A percentile compares a stretch with the other conserved stretches of the same genome.
phyloP scores from a whole-genome alignment of 2,797 vertebrate genomes.

The Distichodus sexfasciatus region DNA sequence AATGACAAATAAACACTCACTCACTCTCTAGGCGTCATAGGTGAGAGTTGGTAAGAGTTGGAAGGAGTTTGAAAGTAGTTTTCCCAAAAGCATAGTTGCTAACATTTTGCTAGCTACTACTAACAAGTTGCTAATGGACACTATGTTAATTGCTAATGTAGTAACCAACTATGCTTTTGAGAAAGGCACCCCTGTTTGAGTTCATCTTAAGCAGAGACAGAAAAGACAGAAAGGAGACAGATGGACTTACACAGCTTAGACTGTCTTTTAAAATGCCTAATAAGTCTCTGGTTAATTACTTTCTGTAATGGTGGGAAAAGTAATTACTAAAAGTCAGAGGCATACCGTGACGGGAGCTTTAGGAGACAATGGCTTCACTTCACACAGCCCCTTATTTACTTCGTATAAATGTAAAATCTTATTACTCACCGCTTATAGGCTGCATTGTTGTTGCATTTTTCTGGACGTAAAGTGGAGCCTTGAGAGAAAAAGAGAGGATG shows the following conservation, averaged over 20 bases:
- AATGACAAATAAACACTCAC: no score
- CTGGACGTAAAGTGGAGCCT: neutral
- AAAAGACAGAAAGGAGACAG: no score
- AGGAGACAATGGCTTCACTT: neutral
- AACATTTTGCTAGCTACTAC: no score
- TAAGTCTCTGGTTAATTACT: neutral
- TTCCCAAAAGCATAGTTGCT: no score
- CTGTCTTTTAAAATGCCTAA: conserved; percentile 9
- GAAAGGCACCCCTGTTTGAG: no score
- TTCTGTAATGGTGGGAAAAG: neutral
- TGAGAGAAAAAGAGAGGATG: neutral
- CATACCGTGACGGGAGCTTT: neutral
- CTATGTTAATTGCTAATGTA: no score
- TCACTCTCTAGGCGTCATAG: no score
- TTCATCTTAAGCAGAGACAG: no score
- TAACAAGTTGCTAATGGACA: no score
- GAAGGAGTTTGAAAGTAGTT: no score
- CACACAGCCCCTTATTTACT: neutral
- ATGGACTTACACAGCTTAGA: conserved; percentile 30
- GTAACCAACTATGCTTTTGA: no score
- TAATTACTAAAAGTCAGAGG: neutral
- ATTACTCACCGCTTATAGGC: conserved; percentile 23
- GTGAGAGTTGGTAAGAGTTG: no score
- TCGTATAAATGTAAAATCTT: conserved; percentile 31
- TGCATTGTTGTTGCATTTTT: conserved; percentile 1